Percentiles rank a stretch among this genome's conserved stretches.
phyloP scores from a whole-genome alignment of 2,797 vertebrate species.

The Darevskia mixta region DNA sequence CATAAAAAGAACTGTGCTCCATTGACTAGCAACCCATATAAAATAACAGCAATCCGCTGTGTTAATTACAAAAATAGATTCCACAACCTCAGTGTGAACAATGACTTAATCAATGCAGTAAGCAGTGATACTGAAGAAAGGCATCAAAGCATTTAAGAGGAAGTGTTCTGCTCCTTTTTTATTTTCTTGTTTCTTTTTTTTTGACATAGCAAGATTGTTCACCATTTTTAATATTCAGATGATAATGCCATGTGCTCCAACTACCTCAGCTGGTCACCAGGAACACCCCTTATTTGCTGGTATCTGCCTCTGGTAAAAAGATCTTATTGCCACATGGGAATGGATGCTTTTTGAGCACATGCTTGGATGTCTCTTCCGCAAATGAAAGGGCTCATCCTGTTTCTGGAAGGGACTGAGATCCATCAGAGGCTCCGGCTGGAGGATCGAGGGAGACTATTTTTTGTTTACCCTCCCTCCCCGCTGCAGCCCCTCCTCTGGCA shows the following conservation, averaged over 20 bases:
- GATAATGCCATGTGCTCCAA: neutral
- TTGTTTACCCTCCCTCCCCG: neutral
- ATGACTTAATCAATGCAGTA: slow-evolving; percentile 6
- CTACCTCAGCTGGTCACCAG: too few relatives aligned
- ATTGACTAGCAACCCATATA: slow-evolving; percentile 5
- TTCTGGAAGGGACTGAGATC: neutral
- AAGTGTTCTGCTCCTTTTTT: neutral
- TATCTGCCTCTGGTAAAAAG: too few relatives aligned
- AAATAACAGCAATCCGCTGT: neutral
- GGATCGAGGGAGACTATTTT: neutral
- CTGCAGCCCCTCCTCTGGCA: too few relatives aligned
- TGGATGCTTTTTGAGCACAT: neutral
- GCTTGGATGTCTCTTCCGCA: neutral
- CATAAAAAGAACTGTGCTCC: slow-evolving; percentile 13
- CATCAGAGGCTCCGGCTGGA: neutral
- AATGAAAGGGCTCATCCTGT: neutral
- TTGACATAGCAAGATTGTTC: neutral
- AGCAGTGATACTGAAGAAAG: neutral
- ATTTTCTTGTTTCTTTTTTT: neutral
- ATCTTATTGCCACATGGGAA: neutral
- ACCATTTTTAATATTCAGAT: accelerated
- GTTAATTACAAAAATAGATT: slow-evolving; percentile 25
- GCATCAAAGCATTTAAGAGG: slow-evolving; percentile 2
- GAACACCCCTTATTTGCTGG: too few relatives aligned
- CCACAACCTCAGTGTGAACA: neutral